Percentiles rank a stretch among this genome's conserved stretches.
Evolutionary conservation across 2,888 invertebrate species (phyloP).

Genomic region (Plebejus argus): DNA sequence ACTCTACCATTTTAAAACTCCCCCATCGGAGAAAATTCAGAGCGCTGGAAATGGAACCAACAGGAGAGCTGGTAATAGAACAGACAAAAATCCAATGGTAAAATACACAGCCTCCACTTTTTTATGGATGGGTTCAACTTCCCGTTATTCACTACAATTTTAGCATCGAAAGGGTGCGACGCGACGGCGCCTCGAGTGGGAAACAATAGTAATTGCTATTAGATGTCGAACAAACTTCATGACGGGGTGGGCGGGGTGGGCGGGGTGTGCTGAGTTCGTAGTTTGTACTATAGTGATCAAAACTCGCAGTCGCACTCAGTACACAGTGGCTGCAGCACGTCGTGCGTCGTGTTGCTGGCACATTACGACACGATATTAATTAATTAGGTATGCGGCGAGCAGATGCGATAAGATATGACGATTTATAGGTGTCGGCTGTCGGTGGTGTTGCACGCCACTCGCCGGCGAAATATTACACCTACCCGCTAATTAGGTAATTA

Average conservation of each 20-base stretch:
- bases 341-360: neutral
- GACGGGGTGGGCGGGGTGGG: too few relatives aligned
- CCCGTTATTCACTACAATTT: too few relatives aligned
- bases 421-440: neutral
- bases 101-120: too few relatives aligned
- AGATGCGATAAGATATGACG: conserved; percentile 11
- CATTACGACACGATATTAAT: neutral
- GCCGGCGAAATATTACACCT: neutral
- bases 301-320: neutral
- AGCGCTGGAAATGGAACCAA: too few relatives aligned
- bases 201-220: too few relatives aligned
- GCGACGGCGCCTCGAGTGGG: neutral
- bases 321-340: neutral
- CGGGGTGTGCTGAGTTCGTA: neutral
- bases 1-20: too few relatives aligned
- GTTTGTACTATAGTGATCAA: neutral
- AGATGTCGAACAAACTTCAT: too few relatives aligned
- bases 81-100: too few relatives aligned
- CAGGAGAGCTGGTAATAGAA: too few relatives aligned
- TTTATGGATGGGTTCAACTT: too few relatives aligned
- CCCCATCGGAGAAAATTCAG: too few relatives aligned
- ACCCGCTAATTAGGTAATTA: neutral
- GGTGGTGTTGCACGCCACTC: neutral
- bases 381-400: neutral
- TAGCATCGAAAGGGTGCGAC: too few relatives aligned